phyloP scores from a whole-genome alignment of 2,888 invertebrate genomes.

The Hedychridium roseum region DNA sequence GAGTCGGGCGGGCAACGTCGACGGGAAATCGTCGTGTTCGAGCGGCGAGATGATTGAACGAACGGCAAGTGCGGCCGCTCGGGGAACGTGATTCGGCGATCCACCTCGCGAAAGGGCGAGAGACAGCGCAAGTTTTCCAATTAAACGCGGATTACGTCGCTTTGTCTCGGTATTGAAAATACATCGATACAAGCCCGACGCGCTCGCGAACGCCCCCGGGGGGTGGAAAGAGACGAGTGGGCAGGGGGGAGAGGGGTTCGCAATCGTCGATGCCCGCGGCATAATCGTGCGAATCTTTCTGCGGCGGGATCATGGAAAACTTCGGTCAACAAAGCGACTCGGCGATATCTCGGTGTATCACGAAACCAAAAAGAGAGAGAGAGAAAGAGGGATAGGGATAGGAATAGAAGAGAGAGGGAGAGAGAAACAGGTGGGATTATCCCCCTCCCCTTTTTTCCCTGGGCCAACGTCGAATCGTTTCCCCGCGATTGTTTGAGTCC shows the following conservation, averaged over 20 bases:
- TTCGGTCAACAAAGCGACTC: slow-evolving; percentile 61
- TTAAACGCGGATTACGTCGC: slow-evolving; percentile 63
- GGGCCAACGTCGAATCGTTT: slow-evolving; percentile 31
- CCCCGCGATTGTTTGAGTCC: too few species aligned
- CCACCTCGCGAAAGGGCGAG: slow-evolving; percentile 36
- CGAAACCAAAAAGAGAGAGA: slow-evolving; percentile 27
- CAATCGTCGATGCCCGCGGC: slow-evolving; percentile 26
- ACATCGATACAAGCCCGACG: slow-evolving; percentile 45
- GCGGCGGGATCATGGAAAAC: slow-evolving; percentile 56
- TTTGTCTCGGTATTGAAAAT: slow-evolving; percentile 58
- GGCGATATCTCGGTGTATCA: slow-evolving; percentile 45
- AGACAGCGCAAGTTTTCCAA: slow-evolving; percentile 56
- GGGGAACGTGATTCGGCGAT: slow-evolving; percentile 33
- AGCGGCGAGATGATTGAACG: background rate
- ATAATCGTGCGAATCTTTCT: slow-evolving; percentile 53
- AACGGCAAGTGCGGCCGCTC: slow-evolving; percentile 15
- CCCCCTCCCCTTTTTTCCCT: slow-evolving; percentile 22
- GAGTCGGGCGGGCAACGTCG: too few species aligned
- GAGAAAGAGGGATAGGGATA: background rate
- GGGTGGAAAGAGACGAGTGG: background rate
- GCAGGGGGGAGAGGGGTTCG: background rate
- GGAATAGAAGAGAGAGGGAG: background rate
- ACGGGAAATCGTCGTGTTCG: too few species aligned
- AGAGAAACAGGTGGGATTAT: slow-evolving; percentile 22
- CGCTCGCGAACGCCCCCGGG: slow-evolving; percentile 3